These are phyloP conservation scores for Tragelaphus imberbis DNA, from an alignment of 2,113 vertebrate genomes.

Conservation along the genomic window DNA sequence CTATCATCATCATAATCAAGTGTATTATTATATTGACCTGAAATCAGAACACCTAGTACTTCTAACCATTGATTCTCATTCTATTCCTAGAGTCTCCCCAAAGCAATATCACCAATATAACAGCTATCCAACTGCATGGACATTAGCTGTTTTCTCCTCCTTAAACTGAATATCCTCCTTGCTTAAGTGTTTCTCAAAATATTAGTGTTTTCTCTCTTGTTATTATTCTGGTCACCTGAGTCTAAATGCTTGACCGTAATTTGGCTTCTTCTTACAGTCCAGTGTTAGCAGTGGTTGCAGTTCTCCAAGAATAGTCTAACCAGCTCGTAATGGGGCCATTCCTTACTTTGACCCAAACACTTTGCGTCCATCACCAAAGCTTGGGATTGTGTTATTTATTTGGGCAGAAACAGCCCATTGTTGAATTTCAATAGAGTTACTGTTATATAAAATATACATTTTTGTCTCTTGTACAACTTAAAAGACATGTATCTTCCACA, in stretches of 20 bases:
- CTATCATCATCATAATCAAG: not conserved
- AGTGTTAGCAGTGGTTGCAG: not conserved
- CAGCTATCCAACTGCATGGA: not conserved
- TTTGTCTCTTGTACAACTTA: not conserved
- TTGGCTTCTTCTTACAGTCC: not conserved
- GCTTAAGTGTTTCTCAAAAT: not conserved
- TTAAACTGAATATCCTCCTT: not conserved
- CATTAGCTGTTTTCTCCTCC: not conserved
- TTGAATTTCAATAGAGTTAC: not conserved
- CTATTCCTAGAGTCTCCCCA: not conserved
- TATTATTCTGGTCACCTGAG: not conserved
- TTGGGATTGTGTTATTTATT: not conserved
- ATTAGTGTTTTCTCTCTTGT: not conserved
- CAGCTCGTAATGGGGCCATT: not conserved
- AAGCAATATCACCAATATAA: not conserved
- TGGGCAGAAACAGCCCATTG: not conserved
- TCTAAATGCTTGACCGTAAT: not conserved
- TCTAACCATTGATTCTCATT: not conserved
- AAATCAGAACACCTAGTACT: not conserved
- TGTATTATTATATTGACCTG: not conserved
- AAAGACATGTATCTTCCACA: not conserved
- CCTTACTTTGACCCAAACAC: not conserved
- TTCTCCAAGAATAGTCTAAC: not conserved
- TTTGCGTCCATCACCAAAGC: not conserved
- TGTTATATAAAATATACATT: not conserved